Percentiles rank a stretch among this genome's conserved stretches.
These are phyloP conservation scores for Puffinus mauretanicus DNA, from an alignment of 2,113 vertebrate species.

Conservation along the genomic window DNA sequence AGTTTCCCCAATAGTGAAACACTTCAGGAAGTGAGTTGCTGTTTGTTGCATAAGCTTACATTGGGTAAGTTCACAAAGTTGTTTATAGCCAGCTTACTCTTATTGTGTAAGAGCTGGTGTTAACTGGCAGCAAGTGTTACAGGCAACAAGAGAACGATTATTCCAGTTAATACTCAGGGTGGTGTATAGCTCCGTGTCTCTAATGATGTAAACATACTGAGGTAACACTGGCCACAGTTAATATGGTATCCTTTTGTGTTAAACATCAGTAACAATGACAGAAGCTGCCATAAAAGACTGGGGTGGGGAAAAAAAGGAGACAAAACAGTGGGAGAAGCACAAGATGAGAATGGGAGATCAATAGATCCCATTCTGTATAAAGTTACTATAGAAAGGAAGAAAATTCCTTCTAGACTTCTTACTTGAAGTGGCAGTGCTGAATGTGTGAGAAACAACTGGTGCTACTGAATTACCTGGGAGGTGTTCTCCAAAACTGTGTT, in stretches of 20 bases:
- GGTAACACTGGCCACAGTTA: not conserved
- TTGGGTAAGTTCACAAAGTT: conserved; percentile 79
- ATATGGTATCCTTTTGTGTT: not conserved
- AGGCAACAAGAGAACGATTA: not conserved
- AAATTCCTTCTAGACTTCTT: not conserved
- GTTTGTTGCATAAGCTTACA: conserved; percentile 86
- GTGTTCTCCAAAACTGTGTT: not conserved
- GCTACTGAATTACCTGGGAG: not conserved
- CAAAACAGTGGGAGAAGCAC: not conserved
- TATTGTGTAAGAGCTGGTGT: not conserved
- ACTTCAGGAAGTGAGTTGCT: conserved; percentile 89
- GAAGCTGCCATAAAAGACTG: not conserved
- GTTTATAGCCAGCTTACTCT: not conserved
- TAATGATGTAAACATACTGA: not conserved
- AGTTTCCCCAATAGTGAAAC: conserved; percentile 79
- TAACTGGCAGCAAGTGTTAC: not conserved
- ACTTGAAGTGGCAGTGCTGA: not conserved
- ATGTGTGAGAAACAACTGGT: not conserved
- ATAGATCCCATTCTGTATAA: not conserved
- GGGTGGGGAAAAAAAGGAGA: rapidly evolving
- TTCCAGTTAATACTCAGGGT: not conserved
- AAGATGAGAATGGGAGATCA: not conserved
- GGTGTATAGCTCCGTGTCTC: not conserved
- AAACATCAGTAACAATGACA: not conserved
- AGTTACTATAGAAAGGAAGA: not conserved